Conservation (phyloP, 2,797 vertebrate species). For the Avahi laniger region DNA sequence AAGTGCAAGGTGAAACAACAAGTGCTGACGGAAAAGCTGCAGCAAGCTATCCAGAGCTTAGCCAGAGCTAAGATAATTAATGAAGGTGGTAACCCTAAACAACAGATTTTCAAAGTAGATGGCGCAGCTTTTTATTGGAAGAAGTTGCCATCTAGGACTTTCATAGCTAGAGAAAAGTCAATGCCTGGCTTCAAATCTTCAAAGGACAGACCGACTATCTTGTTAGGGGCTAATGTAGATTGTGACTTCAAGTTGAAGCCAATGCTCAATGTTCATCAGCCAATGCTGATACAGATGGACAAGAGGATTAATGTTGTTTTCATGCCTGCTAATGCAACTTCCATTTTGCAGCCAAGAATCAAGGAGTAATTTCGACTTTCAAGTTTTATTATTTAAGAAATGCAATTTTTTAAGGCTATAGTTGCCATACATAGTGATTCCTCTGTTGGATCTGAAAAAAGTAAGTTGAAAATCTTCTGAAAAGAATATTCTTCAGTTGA, state of each 20-base stretch:
- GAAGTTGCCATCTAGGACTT: not conserved
- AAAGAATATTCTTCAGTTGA: not conserved
- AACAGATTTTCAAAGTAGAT: not conserved
- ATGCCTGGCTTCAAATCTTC: not conserved
- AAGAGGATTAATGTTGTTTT: not conserved
- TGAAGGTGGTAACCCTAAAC: not conserved
- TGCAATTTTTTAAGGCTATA: not conserved
- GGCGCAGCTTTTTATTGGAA: not conserved
- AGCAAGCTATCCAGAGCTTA: not conserved
- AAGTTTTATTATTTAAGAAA: not conserved
- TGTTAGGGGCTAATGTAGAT: not conserved
- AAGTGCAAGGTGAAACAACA: not conserved
- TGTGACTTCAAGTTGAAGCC: not conserved
- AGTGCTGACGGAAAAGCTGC: not conserved
- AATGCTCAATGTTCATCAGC: not conserved
- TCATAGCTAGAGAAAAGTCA: not conserved
- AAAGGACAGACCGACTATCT: not conserved
- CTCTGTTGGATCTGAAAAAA: not conserved
- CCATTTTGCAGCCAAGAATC: not conserved
- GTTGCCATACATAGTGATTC: not conserved
- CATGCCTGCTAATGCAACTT: not conserved
- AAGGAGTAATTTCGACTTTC: not conserved
- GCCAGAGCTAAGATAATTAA: not conserved
- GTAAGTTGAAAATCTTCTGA: not conserved
- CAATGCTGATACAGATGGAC: not conserved